Conservation (phyloP, 2,113 vertebrate genomes). For the Tragulus kanchil region DNA sequence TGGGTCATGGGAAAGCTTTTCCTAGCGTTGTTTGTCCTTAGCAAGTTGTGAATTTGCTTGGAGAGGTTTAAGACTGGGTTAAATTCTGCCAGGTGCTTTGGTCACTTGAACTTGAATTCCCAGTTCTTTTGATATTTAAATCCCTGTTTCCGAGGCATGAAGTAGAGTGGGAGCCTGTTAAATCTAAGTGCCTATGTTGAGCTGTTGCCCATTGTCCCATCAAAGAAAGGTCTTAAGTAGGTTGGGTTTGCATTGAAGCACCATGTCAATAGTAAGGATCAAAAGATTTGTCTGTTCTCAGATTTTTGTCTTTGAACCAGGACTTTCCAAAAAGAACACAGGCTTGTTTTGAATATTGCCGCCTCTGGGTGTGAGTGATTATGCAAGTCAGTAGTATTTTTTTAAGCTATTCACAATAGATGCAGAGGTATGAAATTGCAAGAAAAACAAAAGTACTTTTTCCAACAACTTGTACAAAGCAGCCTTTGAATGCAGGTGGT, state of each 20-base stretch:
- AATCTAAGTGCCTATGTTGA: neutral
- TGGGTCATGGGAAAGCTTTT: constrained; percentile 73
- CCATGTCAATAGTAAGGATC: constrained; percentile 62
- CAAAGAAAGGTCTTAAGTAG: constrained; percentile 63
- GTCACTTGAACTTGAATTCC: constrained; percentile 58
- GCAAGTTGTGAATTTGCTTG: constrained; percentile 41
- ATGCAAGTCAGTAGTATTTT: constrained; percentile 69
- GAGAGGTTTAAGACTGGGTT: constrained; percentile 30
- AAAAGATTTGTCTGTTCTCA: constrained; percentile 69
- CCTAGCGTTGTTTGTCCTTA: constrained; percentile 63
- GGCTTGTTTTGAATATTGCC: constrained; percentile 79
- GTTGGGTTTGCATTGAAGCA: constrained; percentile 27
- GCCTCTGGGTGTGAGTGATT: constrained; percentile 72
- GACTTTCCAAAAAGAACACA: constrained; percentile 76
- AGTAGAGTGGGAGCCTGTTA: constrained; percentile 14
- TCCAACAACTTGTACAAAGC: constrained; percentile 55
- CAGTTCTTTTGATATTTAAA: constrained; percentile 65
- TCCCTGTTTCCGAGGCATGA: neutral
- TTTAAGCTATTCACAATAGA: constrained; percentile 44
- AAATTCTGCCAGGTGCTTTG: constrained; percentile 64
- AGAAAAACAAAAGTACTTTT: constrained; percentile 68
- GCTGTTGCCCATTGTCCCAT: constrained; percentile 55
- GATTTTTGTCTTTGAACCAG: constrained; percentile 78
- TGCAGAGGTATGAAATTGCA: constrained; percentile 66
- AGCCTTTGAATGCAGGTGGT: constrained; percentile 50